Evolutionary conservation across 2,797 vertebrate species (phyloP).

Genomic region (Octomys mimax): DNA sequence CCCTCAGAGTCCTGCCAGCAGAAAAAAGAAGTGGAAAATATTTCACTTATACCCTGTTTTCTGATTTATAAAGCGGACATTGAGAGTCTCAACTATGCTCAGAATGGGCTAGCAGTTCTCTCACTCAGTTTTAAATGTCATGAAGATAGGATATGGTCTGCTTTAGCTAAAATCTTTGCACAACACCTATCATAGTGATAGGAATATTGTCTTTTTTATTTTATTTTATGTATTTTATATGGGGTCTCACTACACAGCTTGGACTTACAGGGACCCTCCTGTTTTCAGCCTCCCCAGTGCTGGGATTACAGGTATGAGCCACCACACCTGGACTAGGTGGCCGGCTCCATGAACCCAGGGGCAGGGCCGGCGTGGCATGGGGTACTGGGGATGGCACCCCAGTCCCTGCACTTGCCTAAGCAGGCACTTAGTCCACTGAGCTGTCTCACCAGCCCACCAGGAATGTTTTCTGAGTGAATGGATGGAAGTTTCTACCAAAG

Average conservation of each 20-base stretch:
- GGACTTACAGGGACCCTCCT: no score
- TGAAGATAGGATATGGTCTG: not conserved
- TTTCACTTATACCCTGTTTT: constrained; percentile 40
- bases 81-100: not conserved
- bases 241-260: no score
- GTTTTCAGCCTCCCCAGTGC: no score
- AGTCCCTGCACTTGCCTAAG: no score
- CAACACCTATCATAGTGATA: not conserved
- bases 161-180: constrained; percentile 1
- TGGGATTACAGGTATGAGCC: no score
- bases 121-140: not conserved
- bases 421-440: no score
- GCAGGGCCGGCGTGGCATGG: no score
- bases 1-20: not conserved
- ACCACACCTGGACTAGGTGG: no score
- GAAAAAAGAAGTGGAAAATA: not conserved
- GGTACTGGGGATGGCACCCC: no score
- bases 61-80: not conserved
- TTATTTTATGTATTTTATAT: no score
- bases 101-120: not conserved
- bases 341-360: no score
- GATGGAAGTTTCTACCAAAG: constrained; percentile 16
- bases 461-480: not conserved
- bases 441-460: not conserved
- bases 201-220: not conserved